Conservation (phyloP, 92 coral and sea anemone species). For the Blastomussa wellsi region DNA sequence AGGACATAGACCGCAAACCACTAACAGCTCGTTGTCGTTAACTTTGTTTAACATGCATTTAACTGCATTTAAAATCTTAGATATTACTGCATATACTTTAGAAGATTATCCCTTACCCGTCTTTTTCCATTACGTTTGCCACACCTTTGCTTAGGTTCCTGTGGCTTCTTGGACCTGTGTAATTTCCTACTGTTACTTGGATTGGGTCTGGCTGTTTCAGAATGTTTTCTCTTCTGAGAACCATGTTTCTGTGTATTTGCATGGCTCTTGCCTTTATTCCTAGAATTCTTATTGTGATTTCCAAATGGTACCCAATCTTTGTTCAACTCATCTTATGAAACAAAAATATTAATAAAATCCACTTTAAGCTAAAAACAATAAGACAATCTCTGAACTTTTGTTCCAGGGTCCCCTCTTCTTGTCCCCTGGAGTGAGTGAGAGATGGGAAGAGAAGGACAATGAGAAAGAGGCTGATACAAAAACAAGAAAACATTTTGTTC, state of each 20-base stretch:
- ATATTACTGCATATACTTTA: too few relatives aligned
- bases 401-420: too few relatives aligned
- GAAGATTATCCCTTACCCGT: conserved; percentile 3
- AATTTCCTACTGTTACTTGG: neutral
- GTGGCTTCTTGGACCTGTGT: neutral
- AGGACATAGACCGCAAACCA: too few relatives aligned
- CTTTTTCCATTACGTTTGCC: neutral
- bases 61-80: too few relatives aligned
- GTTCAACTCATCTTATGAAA: conserved; percentile 28
- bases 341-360: neutral
- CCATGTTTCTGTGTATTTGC: conserved; percentile 4
- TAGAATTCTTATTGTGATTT: conserved; percentile 21
- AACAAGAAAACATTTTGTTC: neutral
- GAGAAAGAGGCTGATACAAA: too few relatives aligned
- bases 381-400: too few relatives aligned
- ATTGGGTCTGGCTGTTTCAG: conserved; percentile 10
- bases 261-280: conserved; percentile 10
- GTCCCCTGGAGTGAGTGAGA: too few relatives aligned
- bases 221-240: neutral
- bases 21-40: too few relatives aligned
- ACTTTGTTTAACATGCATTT: too few relatives aligned
- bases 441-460: too few relatives aligned
- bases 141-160: neutral
- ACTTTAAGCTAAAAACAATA: too few relatives aligned
- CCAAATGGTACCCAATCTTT: conserved; percentile 24